Base-by-base conservation (phyloP, 2,797 vertebrate species). In the Sylvia borin region DNA sequence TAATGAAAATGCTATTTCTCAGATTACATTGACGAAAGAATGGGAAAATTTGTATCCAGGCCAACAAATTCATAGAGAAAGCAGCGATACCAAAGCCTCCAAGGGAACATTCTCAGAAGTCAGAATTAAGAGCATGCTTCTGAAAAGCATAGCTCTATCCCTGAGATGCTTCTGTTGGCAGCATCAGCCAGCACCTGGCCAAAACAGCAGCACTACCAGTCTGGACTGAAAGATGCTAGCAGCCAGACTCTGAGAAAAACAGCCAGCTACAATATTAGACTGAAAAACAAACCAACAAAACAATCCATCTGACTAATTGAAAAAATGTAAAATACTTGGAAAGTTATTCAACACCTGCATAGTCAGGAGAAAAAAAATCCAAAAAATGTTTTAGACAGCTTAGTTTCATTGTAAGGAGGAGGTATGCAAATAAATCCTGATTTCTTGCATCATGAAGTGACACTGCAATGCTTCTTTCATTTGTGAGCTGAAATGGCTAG, bases 1-100 rank as follows among this genome's bases (percentile, higher is more conserved):
- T 40, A 74, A 58, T 64, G 53, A 89, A 95, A 95, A 91, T 29
- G 8, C 26, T 60, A 2, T 79, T 88, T 79, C 50, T 92, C 38
- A 40, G 60, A 73, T 53, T 25, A 29, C 60, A 34, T 4, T 65
- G 47, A 47, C 5, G 2, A 58, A 82, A 77, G 55, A 94, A 76
- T 31, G 16, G 14, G 15, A 75, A 40, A 83, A 80, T 64, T 92
- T 85, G 22, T 62, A 80, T 68, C 40, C 54, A 66, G 24, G 58
- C 42, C 67, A 45, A 17, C 12, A 80, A 27, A 54, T 65, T 85
- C 19, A 67, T 14, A 51, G 16, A 92, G 42, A 77, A 67, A 89
- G 7, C 22, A 78, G 16, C 4, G 17, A 31, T 85, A 62, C 22
- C 62, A 94, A 85, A 90, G 19, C 22, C 25, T 88, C 43, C n/a